Base-by-base conservation (phyloP, 2,888 invertebrate genomes). In the Macrophya alboannulata region DNA sequence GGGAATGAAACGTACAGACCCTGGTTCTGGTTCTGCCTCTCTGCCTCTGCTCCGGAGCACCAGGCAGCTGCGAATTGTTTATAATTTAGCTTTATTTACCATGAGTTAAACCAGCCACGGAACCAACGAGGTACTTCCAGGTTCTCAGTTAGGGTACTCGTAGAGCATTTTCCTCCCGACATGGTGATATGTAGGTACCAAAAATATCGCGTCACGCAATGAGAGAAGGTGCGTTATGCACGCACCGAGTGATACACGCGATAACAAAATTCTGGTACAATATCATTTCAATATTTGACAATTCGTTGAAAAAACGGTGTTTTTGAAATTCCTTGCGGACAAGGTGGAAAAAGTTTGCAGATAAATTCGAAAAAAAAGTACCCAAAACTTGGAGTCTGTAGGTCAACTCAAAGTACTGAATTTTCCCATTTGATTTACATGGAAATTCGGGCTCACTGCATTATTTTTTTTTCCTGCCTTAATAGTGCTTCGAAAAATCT, bases 201-300 rank as follows among this genome's bases (percentile, higher is more conserved):
- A 77, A 77, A 51, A 77, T 77, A 77, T 55, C 77, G 31, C 48
- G 37, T 51, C 77, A 77, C 77, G 77, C 77, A 55, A 48, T 31
- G 25, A 77, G 25, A 77, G 21, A 37, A 77, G 48, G 51, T 77
- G 77, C 77, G 55, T 77, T 77, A 51, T 77, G 55, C 55, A 77
- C 77, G 55, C 77, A 77, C 2, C 55, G 31, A 51, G 77, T 77
- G 77, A 55, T 55, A 77, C 77, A 77, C 77, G 77, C 77, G 55
- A 77, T 77, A 8, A 37, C 51, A 5, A 55, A 51, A 77, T 77
- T 77, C 77, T 37, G 31, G 17, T 77, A 37, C n/a, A 77, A 77
- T 55, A 77, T 77, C 31, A 77, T 77, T 77, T 77, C 55, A 31
- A 77, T 77, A 77, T 51, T 77, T 51, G 4, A 72, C 51, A 25